Percentiles rank a stretch among this genome's conserved stretches.
Conservation (phyloP, 1,140 invertebrate species). For the Meteorus sp. region DNA sequence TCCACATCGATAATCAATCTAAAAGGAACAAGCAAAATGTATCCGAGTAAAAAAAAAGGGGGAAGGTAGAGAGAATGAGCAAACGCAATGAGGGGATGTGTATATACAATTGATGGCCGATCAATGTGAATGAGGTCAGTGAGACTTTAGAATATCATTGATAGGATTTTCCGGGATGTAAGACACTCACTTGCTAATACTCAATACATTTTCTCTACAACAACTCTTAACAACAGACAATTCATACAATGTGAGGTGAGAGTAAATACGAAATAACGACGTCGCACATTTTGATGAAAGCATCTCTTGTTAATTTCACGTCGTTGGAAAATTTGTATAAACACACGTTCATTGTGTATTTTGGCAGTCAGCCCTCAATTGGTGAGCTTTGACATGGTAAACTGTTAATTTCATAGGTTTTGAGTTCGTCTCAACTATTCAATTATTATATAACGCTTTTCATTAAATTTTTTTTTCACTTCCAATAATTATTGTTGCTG, state of each 20-base stretch:
- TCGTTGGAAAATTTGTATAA: conserved; percentile 19
- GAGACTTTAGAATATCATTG: neutral
- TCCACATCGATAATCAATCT: neutral
- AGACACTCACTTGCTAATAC: too few relatives aligned
- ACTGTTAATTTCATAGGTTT: conserved; percentile 28
- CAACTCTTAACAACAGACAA: too few relatives aligned
- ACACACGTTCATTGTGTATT: conserved; percentile 20
- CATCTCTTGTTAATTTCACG: conserved; percentile 24
- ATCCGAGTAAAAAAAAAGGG: too few relatives aligned
- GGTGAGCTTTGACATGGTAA: conserved; percentile 25
- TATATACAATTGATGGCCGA: neutral
- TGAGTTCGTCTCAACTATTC: conserved; percentile 14
- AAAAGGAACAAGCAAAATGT: too few relatives aligned
- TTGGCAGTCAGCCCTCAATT: conserved; percentile 20
- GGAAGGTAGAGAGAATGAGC: too few relatives aligned
- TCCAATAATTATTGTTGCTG: too few relatives aligned
- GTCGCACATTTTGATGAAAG: neutral
- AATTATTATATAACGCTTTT: too few relatives aligned
- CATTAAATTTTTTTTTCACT: too few relatives aligned
- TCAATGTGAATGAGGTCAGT: neutral
- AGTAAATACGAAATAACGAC: neutral
- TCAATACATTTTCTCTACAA: too few relatives aligned
- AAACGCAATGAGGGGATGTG: too few relatives aligned
- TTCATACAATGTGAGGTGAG: neutral
- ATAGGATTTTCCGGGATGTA: neutral